A percentile compares a stretch with the other conserved stretches of the same genome.
Evolutionary conservation across 2,888 invertebrate species (phyloP).

Genomic region (Eueremaeus valkanovi): DNA sequence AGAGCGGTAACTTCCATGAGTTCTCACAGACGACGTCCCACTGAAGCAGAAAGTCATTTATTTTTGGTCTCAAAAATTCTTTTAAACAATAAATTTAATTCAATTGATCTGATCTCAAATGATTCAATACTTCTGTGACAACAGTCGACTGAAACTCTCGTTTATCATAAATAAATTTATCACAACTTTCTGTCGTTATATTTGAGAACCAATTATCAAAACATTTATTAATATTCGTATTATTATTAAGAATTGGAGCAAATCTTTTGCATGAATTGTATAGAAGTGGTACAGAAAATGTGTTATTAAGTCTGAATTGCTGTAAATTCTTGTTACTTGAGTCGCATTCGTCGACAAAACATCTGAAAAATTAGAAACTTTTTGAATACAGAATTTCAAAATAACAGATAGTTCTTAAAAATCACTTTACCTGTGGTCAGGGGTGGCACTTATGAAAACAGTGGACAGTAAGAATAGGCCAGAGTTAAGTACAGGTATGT

Average conservation of each 20-base stretch:
- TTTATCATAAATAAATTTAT: conserved; percentile 32
- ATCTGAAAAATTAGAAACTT: background rate
- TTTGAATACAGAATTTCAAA: too few species aligned
- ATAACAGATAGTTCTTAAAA: background rate
- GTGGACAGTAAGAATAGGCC: background rate
- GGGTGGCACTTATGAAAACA: background rate
- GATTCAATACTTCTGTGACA: conserved; percentile 36
- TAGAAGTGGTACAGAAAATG: background rate
- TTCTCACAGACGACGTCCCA: conserved; percentile 18
- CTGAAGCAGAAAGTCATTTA: conserved; percentile 31
- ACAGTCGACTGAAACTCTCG: conserved; percentile 32
- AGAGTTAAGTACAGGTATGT: background rate
- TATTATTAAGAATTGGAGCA: background rate
- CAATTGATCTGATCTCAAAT: conserved; percentile 4
- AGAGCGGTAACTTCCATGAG: conserved; percentile 16
- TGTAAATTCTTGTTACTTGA: background rate
- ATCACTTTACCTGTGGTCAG: background rate
- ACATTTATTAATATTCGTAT: background rate
- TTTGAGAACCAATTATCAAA: conserved; percentile 18
- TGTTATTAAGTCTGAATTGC: background rate
- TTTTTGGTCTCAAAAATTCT: background rate
- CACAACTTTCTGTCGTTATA: conserved; percentile 1
- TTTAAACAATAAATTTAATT: background rate
- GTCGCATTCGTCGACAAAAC: background rate
- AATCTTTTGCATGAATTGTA: background rate